A percentile compares a stretch with the other conserved stretches of the same genome.
phyloP scores from a whole-genome alignment of 1,140 invertebrate species.

The Macrobrachium nipponense region DNA sequence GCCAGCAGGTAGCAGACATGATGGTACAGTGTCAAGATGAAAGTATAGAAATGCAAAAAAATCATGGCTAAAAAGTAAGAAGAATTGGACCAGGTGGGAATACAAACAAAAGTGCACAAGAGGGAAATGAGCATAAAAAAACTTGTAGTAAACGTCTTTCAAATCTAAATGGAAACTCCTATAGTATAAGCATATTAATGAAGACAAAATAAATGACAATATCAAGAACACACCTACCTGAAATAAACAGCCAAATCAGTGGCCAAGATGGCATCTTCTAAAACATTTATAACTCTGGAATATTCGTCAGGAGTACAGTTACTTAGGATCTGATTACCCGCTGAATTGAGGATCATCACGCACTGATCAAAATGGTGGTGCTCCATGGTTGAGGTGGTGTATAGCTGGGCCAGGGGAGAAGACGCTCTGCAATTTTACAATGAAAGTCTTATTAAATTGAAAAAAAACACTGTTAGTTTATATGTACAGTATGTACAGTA shows the following conservation, averaged over 20 bases:
- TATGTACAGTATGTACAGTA: no score
- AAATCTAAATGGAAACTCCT: neutral
- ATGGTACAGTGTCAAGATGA: no score
- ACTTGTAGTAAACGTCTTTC: neutral
- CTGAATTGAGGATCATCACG: slow-evolving; percentile 91
- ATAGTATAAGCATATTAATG: neutral
- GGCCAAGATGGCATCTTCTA: slow-evolving; percentile 94
- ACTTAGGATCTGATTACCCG: slow-evolving; percentile 91
- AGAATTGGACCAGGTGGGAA: neutral
- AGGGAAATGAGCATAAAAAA: neutral
- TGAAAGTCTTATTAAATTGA: neutral
- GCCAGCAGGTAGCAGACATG: no score
- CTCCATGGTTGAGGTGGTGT: slow-evolving; percentile 96
- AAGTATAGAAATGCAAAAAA: no score
- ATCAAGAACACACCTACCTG: slow-evolving; percentile 74
- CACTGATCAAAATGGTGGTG: slow-evolving; percentile 98
- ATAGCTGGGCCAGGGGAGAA: slow-evolving; percentile 90
- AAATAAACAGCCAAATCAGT: slow-evolving; percentile 97
- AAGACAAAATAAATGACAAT: neutral
- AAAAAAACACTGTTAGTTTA: no score
- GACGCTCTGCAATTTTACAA: slow-evolving; percentile 77
- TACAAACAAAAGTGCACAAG: no score
- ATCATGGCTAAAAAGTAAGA: no score
- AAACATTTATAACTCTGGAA: slow-evolving; percentile 86
- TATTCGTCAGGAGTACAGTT: slow-evolving; percentile 92